These are phyloP conservation scores for Paramuricea clavata DNA, from an alignment of 92 coral and sea anemone species.

Conservation along the genomic window DNA sequence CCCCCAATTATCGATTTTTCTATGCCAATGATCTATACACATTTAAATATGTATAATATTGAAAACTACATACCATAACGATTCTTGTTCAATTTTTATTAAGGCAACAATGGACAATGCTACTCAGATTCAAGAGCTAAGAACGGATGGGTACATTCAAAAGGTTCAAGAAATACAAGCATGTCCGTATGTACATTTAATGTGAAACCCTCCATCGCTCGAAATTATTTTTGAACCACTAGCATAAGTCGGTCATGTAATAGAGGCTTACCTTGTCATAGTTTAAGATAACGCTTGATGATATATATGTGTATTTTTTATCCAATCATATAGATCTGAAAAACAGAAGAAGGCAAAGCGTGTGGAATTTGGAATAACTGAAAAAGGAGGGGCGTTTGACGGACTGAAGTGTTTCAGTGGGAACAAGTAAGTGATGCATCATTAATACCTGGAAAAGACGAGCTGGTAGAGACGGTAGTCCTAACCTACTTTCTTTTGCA, in stretches of 20 bases:
- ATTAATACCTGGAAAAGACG: too few relatives aligned
- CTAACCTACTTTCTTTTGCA: too few relatives aligned
- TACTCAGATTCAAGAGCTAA: not conserved
- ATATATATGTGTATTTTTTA: too few relatives aligned
- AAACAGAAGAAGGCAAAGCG: not conserved
- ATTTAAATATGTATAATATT: not conserved
- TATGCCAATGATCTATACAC: not conserved
- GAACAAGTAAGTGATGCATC: slow-evolving; percentile 24
- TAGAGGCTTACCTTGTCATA: too few relatives aligned
- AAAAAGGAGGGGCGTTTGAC: slow-evolving; percentile 7
- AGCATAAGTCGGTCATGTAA: too few relatives aligned
- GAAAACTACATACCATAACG: not conserved
- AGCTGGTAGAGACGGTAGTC: too few relatives aligned
- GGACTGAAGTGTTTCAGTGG: not conserved
- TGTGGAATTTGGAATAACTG: not conserved
- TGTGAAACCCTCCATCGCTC: too few relatives aligned
- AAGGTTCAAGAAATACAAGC: not conserved
- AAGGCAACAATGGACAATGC: not conserved
- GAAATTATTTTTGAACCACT: too few relatives aligned
- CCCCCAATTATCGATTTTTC: not conserved
- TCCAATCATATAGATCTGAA: not conserved
- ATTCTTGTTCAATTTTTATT: not conserved
- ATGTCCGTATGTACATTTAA: not conserved
- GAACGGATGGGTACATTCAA: not conserved
- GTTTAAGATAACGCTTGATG: too few relatives aligned